These are phyloP conservation scores for Pelvicachromis taeniatus DNA, from an alignment of 2,113 vertebrate species.

Conservation along the genomic window DNA sequence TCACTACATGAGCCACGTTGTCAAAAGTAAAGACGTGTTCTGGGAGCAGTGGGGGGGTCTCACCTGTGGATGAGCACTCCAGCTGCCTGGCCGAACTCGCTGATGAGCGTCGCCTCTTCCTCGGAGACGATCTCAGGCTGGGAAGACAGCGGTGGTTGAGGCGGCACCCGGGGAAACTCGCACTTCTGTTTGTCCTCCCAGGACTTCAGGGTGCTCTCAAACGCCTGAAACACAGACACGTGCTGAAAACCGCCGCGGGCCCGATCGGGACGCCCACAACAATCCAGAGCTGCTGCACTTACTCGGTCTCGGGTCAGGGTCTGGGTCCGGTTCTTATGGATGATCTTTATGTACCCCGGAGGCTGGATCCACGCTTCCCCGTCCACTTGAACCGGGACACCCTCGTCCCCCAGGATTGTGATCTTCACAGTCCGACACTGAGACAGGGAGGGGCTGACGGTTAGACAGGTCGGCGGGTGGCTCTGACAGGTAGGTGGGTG, in stretches of 20 bases:
- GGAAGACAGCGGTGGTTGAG: conserved; percentile 69
- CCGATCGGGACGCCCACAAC: not conserved
- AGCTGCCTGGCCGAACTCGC: conserved; percentile 86
- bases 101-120: conserved; percentile 87
- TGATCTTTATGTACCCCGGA: conserved; percentile 91
- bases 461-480: not conserved
- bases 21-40: not conserved
- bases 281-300: not conserved
- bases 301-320: conserved; percentile 94
- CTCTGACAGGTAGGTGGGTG: too few species aligned
- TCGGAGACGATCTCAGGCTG: conserved; percentile 88
- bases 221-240: conserved; percentile 73
- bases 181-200: conserved; percentile 98
- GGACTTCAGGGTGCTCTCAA: conserved; percentile 94
- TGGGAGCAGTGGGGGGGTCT: not conserved
- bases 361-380: conserved; percentile 98
- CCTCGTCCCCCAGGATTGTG: conserved; percentile 93
- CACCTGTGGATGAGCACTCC: conserved; percentile 88
- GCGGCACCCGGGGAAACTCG: conserved; percentile 80
- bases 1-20: not conserved
- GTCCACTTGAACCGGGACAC: conserved; percentile 96
- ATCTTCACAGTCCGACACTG: conserved; percentile 97
- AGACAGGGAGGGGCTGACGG: not conserved
- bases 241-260: not conserved
- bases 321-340: conserved; percentile 97